Evolutionary conservation across 2,888 invertebrate species (phyloP).

Genomic region (Omphaloscelis lunosa): DNA sequence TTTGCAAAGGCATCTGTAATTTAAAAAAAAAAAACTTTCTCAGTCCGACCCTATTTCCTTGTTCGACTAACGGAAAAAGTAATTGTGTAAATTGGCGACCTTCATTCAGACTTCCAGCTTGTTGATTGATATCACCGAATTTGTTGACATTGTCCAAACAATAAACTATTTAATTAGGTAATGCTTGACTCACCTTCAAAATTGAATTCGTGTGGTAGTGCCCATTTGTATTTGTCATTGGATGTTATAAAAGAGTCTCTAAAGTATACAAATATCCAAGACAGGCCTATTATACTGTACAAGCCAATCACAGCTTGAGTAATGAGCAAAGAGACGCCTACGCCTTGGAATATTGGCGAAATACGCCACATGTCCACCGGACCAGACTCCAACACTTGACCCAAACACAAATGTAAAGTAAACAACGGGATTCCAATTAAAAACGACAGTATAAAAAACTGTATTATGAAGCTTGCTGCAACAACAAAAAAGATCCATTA

Average conservation of each 20-base stretch:
- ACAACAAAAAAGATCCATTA: conserved; percentile 69
- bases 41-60: conserved; percentile 52
- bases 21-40: conserved; percentile 52
- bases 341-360: conserved; percentile 97
- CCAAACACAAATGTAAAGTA: conserved; percentile 95
- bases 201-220: conserved; percentile 93
- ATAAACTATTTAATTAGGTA: conserved; percentile 62
- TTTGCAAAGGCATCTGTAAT: conserved; percentile 77
- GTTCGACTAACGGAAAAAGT: conserved; percentile 65
- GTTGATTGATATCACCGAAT: conserved; percentile 70
- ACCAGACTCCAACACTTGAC: conserved; percentile 95
- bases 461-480: conserved; percentile 96
- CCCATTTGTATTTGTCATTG: conserved; percentile 95
- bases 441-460: conserved; percentile 96
- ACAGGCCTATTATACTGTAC: conserved; percentile 96
- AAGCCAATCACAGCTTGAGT: conserved; percentile 95
- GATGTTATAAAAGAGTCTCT: conserved; percentile 96
- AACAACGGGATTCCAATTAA: conserved; percentile 96
- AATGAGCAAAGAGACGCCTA: conserved; percentile 95
- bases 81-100: conserved; percentile 74
- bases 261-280: conserved; percentile 97
- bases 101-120: conserved; percentile 74
- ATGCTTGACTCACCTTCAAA: conserved; percentile 90
- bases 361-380: conserved; percentile 98
- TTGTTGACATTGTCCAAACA: conserved; percentile 70